Percentiles rank a stretch among this genome's conserved stretches.
Conservation (phyloP, 2,797 vertebrate genomes). For the Phataginus tricuspis region DNA sequence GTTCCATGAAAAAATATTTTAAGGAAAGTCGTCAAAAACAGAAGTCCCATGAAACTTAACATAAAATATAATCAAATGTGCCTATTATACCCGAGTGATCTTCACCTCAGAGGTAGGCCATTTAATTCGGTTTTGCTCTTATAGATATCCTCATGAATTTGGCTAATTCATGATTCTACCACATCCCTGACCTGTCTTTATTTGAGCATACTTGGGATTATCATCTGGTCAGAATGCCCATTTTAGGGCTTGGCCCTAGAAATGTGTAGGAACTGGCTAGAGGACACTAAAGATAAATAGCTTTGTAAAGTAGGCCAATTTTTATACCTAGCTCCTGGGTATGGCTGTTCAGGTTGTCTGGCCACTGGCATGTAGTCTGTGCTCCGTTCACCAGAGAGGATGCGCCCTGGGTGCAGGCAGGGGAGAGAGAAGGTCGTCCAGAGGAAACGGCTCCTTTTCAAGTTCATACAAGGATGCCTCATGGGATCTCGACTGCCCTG, state of each 20-base stretch:
- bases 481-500: background rate
- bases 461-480: background rate
- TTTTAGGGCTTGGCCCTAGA: background rate
- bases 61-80: background rate
- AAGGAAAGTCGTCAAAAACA: background rate
- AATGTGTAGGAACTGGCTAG: background rate
- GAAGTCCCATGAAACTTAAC: background rate
- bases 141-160: background rate
- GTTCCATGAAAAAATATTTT: background rate
- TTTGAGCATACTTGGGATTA: background rate
- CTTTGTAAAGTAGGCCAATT: background rate
- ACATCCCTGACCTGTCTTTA: background rate
- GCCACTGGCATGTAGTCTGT: background rate
- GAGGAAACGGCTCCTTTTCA: conserved; percentile 3
- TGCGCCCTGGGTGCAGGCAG: background rate
- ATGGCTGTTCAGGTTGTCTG: background rate
- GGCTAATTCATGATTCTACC: background rate
- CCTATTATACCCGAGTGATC: background rate
- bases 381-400: background rate
- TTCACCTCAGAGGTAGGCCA: background rate
- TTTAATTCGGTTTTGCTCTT: background rate
- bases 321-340: background rate
- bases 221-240: background rate
- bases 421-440: background rate
- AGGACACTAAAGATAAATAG: background rate